Conservation (phyloP, 2,113 vertebrate species). For the Varanus salvator region DNA sequence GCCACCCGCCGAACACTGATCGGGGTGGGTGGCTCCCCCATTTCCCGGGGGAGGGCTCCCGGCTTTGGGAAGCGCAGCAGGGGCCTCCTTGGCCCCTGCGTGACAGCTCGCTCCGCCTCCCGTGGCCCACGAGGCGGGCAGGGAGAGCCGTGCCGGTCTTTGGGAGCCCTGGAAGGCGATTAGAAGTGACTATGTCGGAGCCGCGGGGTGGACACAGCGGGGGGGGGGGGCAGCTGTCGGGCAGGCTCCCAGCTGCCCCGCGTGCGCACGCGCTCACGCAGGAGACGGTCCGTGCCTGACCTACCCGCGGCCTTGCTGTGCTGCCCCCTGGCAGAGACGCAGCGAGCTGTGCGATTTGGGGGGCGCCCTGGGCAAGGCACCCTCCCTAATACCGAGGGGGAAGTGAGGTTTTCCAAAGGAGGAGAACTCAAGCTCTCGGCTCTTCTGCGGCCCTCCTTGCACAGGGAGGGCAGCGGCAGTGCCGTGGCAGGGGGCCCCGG, state of each 20-base stretch:
- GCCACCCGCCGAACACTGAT: no score
- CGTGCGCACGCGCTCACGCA: neutral
- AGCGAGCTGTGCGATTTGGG: no score
- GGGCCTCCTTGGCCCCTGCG: neutral
- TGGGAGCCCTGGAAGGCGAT: neutral
- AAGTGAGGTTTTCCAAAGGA: no score
- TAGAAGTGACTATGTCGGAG: neutral
- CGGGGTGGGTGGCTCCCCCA: no score
- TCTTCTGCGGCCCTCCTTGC: neutral
- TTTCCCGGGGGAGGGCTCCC: neutral
- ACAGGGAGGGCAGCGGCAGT: neutral
- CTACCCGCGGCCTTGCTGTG: neutral
- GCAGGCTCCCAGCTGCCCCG: neutral
- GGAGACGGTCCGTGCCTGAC: neutral
- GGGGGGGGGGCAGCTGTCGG: neutral
- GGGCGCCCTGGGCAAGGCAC: no score
- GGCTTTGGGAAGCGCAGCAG: neutral
- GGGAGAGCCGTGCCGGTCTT: neutral
- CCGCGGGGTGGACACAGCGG: neutral
- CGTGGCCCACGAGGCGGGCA: neutral
- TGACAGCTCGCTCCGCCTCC: neutral
- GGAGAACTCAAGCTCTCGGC: no score
- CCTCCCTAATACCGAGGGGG: neutral
- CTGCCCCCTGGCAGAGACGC: neutral
- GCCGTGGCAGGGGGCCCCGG: no score